Percentiles rank a stretch among this genome's conserved stretches.
Conservation (phyloP, 1,140 invertebrate genomes). For the Micrasema longulum region DNA sequence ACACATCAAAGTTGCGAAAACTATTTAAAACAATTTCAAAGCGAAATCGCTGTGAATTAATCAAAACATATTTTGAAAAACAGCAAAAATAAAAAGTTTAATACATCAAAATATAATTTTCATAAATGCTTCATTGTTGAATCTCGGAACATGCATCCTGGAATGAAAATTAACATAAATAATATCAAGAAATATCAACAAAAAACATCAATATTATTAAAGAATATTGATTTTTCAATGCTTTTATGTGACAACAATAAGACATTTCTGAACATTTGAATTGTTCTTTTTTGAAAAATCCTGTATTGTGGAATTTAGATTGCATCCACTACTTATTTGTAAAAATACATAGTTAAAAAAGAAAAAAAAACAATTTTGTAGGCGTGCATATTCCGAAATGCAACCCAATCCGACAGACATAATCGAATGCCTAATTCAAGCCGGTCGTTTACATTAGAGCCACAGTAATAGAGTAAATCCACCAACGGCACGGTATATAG, state of each 20-base stretch:
- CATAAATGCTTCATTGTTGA: conserved; percentile 38
- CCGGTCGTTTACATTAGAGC: conserved; percentile 11
- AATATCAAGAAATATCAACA: no score
- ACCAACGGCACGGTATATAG: no score
- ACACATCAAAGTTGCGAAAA: neutral
- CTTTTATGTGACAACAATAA: no score
- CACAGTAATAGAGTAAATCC: neutral
- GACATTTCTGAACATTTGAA: no score
- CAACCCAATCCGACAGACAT: conserved; percentile 35
- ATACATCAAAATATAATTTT: conserved; percentile 22
- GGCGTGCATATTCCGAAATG: neutral
- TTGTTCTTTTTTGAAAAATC: no score
- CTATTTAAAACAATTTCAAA: neutral
- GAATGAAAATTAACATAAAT: neutral
- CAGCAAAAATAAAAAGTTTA: conserved; percentile 23
- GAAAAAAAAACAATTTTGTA: no score
- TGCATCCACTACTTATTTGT: no score
- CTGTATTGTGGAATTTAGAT: no score
- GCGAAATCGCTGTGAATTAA: neutral
- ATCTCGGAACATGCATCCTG: neutral
- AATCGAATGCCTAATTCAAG: conserved; percentile 28
- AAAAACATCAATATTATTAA: no score
- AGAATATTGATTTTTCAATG: no score
- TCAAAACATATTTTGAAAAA: neutral
- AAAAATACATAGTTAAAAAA: no score